Conservation (phyloP, 2,888 invertebrate genomes). For the Boloria selene region DNA sequence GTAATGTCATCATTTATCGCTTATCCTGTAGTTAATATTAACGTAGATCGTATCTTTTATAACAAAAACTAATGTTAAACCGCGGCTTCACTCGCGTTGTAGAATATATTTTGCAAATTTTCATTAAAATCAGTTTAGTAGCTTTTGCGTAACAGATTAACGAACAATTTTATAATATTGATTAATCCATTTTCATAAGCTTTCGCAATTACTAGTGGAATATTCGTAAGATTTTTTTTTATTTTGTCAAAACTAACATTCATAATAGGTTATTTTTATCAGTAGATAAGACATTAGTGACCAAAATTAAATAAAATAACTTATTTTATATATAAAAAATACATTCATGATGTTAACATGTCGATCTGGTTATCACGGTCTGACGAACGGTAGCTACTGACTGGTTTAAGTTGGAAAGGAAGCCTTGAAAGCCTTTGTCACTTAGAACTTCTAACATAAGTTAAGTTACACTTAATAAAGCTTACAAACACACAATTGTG, state of each 20-base stretch:
- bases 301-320: background rate
- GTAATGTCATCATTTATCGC: slow-evolving; percentile 34
- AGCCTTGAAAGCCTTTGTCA: slow-evolving; percentile 14
- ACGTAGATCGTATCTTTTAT: too few species aligned
- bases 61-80: too few species aligned
- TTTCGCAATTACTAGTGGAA: too few species aligned
- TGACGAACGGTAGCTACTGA: slow-evolving; percentile 13
- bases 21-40: background rate
- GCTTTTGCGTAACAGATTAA: too few species aligned
- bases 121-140: too few species aligned
- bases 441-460: background rate
- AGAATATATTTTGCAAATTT: too few species aligned
- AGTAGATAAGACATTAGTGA: background rate
- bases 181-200: too few species aligned
- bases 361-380: slow-evolving; percentile 17
- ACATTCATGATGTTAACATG: background rate
- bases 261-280: too few species aligned
- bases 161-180: too few species aligned
- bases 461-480: background rate
- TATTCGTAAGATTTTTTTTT: too few species aligned
- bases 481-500: background rate
- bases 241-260: too few species aligned
- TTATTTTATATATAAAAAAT: background rate
- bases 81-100: too few species aligned
- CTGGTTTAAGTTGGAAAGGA: slow-evolving; percentile 11